These are phyloP conservation scores for Dipodomys ordii DNA, from an alignment of 2,113 vertebrate genomes.

Conservation along the genomic window DNA sequence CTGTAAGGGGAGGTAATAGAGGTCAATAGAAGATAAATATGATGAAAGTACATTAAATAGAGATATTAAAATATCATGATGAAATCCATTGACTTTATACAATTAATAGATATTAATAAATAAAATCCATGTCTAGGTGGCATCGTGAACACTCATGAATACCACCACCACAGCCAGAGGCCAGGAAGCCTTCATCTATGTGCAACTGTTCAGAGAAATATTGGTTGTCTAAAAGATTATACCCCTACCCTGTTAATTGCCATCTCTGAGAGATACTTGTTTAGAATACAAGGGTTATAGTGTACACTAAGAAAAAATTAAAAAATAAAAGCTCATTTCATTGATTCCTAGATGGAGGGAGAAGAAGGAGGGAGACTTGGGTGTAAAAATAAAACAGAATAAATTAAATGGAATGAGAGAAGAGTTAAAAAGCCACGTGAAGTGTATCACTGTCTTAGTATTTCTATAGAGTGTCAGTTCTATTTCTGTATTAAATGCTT, in stretches of 20 bases:
- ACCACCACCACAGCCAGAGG: not conserved
- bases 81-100: no score
- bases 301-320: no score
- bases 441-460: not conserved
- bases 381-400: not conserved
- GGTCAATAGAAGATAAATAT: no score
- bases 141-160: not conserved
- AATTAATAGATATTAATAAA: no score
- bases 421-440: not conserved
- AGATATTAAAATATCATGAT: no score
- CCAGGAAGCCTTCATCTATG: not conserved
- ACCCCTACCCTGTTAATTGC: no score
- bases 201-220: not conserved
- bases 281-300: no score
- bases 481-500: not conserved
- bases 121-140: not conserved
- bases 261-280: no score
- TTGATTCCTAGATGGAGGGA: no score
- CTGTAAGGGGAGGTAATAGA: no score
- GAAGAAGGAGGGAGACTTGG: not conserved
- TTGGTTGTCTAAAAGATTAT: no score
- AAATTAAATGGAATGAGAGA: not conserved
- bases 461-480: not conserved
- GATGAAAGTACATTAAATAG: no score
- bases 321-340: not conserved